Percentiles rank a stretch among this genome's conserved stretches.
Conservation (phyloP, 2,113 vertebrate species). For the Pampusana beccarii region DNA sequence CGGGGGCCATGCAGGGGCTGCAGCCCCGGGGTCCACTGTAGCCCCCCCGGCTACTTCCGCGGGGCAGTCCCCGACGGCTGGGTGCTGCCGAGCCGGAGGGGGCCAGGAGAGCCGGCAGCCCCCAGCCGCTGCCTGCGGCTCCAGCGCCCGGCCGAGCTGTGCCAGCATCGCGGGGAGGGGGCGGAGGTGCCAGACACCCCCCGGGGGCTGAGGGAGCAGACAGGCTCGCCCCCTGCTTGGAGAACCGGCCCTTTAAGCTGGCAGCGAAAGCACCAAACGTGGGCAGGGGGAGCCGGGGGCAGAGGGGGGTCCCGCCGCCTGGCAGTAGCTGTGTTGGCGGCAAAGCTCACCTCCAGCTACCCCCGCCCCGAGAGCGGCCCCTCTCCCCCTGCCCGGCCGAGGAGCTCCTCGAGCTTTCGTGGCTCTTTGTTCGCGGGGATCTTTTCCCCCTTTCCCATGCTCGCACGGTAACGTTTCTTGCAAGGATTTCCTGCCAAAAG, state of each 20-base stretch:
- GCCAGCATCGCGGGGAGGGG: neutral
- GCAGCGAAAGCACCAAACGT: neutral
- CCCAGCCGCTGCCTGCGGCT: neutral
- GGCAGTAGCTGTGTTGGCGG: neutral
- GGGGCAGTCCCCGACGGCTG: neutral
- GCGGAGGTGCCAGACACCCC: neutral
- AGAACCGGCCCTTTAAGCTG: neutral
- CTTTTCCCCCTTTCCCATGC: neutral
- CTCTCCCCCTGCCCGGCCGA: neutral
- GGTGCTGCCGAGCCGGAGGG: neutral
- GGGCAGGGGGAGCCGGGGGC: neutral
- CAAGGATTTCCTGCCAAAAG: constrained; percentile 58
- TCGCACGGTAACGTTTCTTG: constrained; percentile 14
- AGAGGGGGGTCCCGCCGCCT: neutral
- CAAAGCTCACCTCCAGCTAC: neutral
- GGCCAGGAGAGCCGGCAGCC: neutral
- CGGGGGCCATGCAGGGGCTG: neutral
- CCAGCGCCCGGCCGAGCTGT: neutral
- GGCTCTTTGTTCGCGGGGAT: constrained; percentile 17
- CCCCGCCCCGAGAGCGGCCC: neutral
- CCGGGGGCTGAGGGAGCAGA: neutral
- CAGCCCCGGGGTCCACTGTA: neutral
- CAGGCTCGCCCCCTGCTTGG: neutral
- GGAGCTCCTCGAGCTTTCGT: neutral
- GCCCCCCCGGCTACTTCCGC: neutral